Evolutionary conservation across 1,140 invertebrate genomes (phyloP).

Genomic region (Bombus confusus): DNA sequence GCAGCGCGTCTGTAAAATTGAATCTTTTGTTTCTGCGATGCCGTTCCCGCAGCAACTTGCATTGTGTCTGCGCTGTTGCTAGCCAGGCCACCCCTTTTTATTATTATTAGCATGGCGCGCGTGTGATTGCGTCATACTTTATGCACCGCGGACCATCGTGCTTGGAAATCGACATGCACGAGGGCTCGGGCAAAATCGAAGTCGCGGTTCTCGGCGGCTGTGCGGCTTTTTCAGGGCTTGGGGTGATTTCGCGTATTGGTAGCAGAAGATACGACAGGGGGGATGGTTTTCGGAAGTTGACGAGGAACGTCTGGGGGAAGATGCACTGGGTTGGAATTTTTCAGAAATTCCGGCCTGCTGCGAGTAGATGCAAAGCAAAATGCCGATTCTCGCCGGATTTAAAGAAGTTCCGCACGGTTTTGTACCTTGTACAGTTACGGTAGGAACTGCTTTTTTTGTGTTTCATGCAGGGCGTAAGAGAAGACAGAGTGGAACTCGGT

Average conservation of each 20-base stretch:
- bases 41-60: constrained; percentile 23
- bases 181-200: not conserved
- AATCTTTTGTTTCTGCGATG: constrained; percentile 42
- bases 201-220: not conserved
- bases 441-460: no score
- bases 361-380: no score
- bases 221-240: no score
- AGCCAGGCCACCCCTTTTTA: not conserved
- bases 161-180: not conserved
- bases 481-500: no score
- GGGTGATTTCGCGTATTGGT: not conserved
- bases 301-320: no score
- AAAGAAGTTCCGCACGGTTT: no score
- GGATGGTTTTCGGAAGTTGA: not conserved
- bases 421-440: no score
- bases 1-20: constrained; percentile 38
- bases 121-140: constrained; percentile 22
- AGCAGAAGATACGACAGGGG: not conserved
- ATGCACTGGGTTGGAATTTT: no score
- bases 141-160: not conserved
- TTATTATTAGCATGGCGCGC: constrained; percentile 23
- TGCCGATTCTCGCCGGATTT: not conserved
- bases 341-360: no score
- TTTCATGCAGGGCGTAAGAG: no score
- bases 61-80: constrained; percentile 2